Evolutionary conservation across 2,797 vertebrate species (phyloP).

Genomic region (Catostomus latipinnis): DNA sequence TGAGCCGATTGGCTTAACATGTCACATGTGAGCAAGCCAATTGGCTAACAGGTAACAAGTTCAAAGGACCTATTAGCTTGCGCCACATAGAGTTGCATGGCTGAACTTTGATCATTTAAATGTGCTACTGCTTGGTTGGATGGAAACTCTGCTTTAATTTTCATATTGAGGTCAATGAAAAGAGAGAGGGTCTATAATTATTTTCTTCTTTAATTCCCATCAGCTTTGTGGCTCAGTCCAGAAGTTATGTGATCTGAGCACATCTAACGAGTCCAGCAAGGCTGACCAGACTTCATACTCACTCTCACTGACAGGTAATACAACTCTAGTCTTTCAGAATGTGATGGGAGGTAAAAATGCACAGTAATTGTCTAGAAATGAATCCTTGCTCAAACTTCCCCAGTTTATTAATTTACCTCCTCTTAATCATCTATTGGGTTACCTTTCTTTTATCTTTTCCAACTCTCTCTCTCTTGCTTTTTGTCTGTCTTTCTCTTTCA

Average conservation of each 20-base stretch:
- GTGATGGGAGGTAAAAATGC: background rate
- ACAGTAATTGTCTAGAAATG: background rate
- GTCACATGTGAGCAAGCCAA: too few relatives aligned
- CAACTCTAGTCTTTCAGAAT: constrained; percentile 10
- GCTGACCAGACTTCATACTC: constrained; percentile 65
- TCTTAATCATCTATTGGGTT: constrained; percentile 32
- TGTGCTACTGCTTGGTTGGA: background rate
- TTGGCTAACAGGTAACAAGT: too few relatives aligned
- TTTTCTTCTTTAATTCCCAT: constrained; percentile 14
- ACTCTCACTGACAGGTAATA: constrained; percentile 74
- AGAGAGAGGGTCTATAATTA: background rate
- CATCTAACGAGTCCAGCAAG: constrained; percentile 36
- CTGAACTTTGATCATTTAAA: background rate
- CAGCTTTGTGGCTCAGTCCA: constrained; percentile 23
- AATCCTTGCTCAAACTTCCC: constrained; percentile 38
- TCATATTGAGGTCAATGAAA: background rate
- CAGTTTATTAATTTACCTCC: constrained; percentile 3
- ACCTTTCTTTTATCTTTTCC: constrained; percentile 35
- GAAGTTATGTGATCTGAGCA: constrained; percentile 41
- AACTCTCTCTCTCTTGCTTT: constrained; percentile 60
- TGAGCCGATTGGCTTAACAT: too few relatives aligned
- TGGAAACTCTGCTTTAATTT: constrained; percentile 4
- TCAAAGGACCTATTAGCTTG: too few relatives aligned
- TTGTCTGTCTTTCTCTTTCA: constrained; percentile 70
- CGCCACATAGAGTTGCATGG: too few relatives aligned